Evolutionary conservation across 35 echinoderm and acorn worm species (phyloP), one percentile per base, ranked within the genome.

Genomic region (Stichopus chloronotus): DNA sequence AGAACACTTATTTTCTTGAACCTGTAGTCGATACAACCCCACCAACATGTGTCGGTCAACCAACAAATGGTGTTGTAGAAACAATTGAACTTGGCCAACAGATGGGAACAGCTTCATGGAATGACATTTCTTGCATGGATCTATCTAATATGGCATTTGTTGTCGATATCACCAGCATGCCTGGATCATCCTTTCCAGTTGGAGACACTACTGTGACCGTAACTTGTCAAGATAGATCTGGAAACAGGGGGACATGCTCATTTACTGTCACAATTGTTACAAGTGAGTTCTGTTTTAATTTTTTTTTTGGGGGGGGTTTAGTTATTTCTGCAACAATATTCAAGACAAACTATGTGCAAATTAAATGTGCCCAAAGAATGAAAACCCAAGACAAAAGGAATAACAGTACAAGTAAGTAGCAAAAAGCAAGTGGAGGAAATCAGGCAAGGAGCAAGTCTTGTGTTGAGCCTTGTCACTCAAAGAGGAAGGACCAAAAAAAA

Each of bases 141-240:
- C 17, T 56, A 5, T 89, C 87, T 7, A 9, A 7, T 13, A 17
- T 74, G 7, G 87, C 87, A 7, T 71, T 89, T 11, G 59, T 89
- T 3, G 7, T 43, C 8, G 16, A 30, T 8, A 52, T 25, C 24
- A 63, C 59, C 16, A 52, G 52, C 8, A 89, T 89, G 59, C 57
- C 87, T 74, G 87, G 78, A 69, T 25, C 78, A 1, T 57, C 76
- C 14, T 94, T 94, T 30, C 69, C 84, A n/a, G 76, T 90, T 78
- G 93, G 93, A 63, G 63, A 76, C 4, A 90, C 86, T 12, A 81
- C 22, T n/a, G 93, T 94, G 8, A 81, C 23, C 6, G 78, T 89
- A 54, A 89, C 93, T n/a, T 86, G 55, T 23, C 52, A 68, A 11
- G 93, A 94, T 55, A 53, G 86, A 12, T 60, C 68, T 90, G 74